These are phyloP conservation scores for Drosophila falleni DNA, from an alignment of 2,888 invertebrate genomes.

Conservation along the genomic window DNA sequence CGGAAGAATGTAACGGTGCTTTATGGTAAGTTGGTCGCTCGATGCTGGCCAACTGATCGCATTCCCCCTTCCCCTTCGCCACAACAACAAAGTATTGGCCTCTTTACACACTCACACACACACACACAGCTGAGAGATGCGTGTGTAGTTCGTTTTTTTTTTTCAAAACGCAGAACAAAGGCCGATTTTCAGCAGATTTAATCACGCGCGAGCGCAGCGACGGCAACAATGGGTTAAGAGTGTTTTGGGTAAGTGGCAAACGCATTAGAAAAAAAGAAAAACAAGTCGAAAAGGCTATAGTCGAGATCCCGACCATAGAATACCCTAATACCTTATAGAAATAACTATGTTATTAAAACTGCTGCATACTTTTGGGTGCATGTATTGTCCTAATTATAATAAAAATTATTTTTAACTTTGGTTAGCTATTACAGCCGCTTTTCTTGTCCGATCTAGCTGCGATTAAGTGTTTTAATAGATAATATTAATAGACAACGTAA, in stretches of 20 bases:
- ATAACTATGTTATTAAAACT: too few species aligned
- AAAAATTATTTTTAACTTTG: too few species aligned
- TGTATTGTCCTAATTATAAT: too few species aligned
- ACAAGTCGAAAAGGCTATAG: too few species aligned
- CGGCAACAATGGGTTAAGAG: constrained; percentile 74
- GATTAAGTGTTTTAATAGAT: too few species aligned
- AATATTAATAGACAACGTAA: too few species aligned
- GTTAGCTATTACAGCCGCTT: too few species aligned
- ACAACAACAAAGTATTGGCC: constrained; percentile 10
- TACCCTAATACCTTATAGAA: too few species aligned
- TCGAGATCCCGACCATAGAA: too few species aligned
- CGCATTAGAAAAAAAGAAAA: constrained; percentile 65
- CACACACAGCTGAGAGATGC: constrained; percentile 35
- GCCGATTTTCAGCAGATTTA: constrained; percentile 80
- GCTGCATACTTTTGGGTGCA: too few species aligned
- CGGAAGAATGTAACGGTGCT: constrained; percentile 79
- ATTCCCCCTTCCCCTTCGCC: background rate
- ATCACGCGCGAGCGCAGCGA: constrained; percentile 68
- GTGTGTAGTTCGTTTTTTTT: constrained; percentile 36
- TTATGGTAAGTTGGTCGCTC: constrained; percentile 77
- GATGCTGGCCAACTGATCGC: constrained; percentile 51
- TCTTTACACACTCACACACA: constrained; percentile 16
- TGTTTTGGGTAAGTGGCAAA: constrained; percentile 68
- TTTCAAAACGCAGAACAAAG: constrained; percentile 72
- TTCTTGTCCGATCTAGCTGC: too few species aligned